Percentiles rank a stretch among this genome's conserved stretches.
phyloP scores from a whole-genome alignment of 1,140 invertebrate genomes.

The Drosophila erecta region DNA sequence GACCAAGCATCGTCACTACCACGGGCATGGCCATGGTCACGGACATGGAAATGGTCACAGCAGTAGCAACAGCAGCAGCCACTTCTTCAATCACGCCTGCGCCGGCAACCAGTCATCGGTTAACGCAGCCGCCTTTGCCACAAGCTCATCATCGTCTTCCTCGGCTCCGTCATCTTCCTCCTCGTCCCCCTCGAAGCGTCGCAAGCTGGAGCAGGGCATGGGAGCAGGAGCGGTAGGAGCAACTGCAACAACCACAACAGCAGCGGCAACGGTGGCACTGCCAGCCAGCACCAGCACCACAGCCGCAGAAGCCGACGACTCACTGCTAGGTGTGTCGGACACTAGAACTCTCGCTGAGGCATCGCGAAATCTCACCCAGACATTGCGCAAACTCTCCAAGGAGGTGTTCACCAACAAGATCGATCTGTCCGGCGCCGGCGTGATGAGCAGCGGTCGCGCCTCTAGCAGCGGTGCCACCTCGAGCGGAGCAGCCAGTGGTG shows the following conservation, averaged over 20 bases:
- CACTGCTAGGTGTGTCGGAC: conserved; percentile 86
- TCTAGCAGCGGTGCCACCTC: conserved; percentile 85
- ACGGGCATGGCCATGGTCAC: conserved; percentile 64
- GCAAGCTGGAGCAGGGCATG: conserved; percentile 29
- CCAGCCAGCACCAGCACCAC: conserved; percentile 15
- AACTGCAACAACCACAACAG: conserved; percentile 25
- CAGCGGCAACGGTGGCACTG: conserved; percentile 23
- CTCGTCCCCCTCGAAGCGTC: conserved; percentile 14
- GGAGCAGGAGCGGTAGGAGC: background rate
- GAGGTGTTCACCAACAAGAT: conserved; percentile 91
- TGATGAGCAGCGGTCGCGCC: conserved; percentile 76
- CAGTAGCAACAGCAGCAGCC: conserved; percentile 3
- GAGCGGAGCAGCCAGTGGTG: conserved; percentile 28
- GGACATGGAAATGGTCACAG: conserved; percentile 6
- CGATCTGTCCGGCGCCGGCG: conserved; percentile 84
- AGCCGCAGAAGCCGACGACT: conserved; percentile 46
- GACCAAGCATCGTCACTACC: conserved; percentile 73
- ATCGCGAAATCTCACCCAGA: conserved; percentile 95
- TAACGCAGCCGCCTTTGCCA: conserved; percentile 1
- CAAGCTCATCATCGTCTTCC: conserved; percentile 6
- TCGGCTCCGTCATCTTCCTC: conserved; percentile 2
- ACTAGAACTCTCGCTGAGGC: conserved; percentile 93
- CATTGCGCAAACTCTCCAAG: conserved; percentile 94
- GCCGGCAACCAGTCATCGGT: conserved; percentile 15
- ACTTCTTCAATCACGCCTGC: conserved; percentile 21